These are phyloP conservation scores for Podarcis cretensis DNA, from an alignment of 2,113 vertebrate genomes.

Conservation along the genomic window DNA sequence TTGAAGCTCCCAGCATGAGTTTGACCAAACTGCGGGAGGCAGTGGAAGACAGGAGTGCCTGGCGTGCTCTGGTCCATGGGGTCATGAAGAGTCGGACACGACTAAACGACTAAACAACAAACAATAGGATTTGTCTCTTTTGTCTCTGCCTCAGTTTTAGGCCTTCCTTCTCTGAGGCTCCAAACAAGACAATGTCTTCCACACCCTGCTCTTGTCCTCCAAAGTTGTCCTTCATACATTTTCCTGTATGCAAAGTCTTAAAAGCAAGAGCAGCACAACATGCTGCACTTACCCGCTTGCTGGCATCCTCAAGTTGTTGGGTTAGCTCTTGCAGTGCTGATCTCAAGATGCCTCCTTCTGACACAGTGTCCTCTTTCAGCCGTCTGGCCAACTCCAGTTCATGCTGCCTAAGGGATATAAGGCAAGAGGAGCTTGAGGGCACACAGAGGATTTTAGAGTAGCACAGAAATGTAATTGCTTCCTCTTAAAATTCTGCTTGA, in stretches of 20 bases:
- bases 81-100: no score
- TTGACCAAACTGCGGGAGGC: no score
- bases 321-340: conserved; percentile 46
- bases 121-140: background rate
- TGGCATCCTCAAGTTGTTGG: conserved; percentile 21
- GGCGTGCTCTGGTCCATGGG: no score
- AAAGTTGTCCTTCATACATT: background rate
- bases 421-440: conserved; percentile 12
- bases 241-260: background rate
- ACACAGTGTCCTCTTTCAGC: conserved; percentile 57
- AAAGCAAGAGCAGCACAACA: background rate
- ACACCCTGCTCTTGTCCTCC: background rate
- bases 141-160: background rate
- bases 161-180: background rate
- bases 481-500: background rate
- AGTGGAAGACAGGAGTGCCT: no score
- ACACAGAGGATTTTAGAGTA: conserved; percentile 37
- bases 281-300: conserved; percentile 45
- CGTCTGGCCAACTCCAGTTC: conserved; percentile 59
- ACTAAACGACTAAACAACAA: no score
- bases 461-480: background rate
- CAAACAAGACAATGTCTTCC: background rate
- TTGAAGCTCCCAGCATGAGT: no score
- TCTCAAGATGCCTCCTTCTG: conserved; percentile 43
- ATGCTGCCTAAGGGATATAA: conserved; percentile 42